Evolutionary conservation across 2,113 vertebrate genomes (phyloP), one percentile per base, ranked within the genome.

Genomic region (Vanacampus margaritifer): DNA sequence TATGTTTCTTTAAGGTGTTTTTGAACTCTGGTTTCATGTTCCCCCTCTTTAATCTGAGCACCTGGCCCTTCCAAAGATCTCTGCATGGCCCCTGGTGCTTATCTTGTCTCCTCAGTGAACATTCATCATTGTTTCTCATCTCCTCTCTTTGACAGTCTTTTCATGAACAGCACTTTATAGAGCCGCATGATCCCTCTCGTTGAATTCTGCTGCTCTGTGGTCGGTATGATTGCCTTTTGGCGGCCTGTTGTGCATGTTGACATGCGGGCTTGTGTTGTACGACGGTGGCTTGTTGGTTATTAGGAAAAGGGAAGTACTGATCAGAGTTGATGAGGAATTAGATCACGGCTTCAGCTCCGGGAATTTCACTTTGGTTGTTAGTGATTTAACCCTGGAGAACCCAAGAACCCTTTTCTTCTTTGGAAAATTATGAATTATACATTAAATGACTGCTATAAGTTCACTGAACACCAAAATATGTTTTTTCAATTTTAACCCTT

Each of bases 191-290:
- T 71, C 54, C 54, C 50, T 65, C 54, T 63, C 50, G 28, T 59
- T 72, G 45, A 1, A 53, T 68, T 81, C 45, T 75, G 73, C 45
- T 1, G n/a, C 79, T 67, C 71, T 48, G 70, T 65, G 71, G 66
- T 17, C 67, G 75, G 64, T 48, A 5, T 39, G 53, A 79, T 67
- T 79, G 57, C 56, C 78, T 75, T 75, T 63, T 73, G 37, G 78
- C 65, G 39, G 65, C 11, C 11, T 58, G 45, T 57, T 71, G 41
- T 28, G 23, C 63, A 39, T 41, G 59, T 68, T 12, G 56, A 63
- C 68, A 66, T 12, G 36, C 65, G 50, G 69, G 51, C 60, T 60
- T 37, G 59, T 50, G 35, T 3, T 17, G 39, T 2, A 8, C 46
- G 16, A 66, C 62, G 36, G 53, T 58, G 43, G 39, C 37, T 50